Percentiles rank a stretch among this genome's conserved stretches.
Conservation (phyloP, 2,797 vertebrate species). For the Halcyon chelicuti region DNA sequence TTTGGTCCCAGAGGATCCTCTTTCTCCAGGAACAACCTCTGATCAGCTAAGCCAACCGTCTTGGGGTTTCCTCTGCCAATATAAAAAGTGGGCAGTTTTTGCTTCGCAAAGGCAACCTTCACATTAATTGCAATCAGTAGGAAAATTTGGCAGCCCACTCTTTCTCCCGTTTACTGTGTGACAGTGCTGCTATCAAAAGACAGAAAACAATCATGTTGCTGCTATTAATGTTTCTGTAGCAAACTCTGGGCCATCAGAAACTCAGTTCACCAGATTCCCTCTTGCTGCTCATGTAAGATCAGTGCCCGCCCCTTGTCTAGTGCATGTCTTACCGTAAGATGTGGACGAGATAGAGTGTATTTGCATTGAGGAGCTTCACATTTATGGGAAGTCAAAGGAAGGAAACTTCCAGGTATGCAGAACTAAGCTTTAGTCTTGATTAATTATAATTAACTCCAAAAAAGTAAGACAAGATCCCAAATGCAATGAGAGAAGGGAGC, state of each 20-base stretch:
- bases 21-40: neutral
- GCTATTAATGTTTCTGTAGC: neutral
- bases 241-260: neutral
- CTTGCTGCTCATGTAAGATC: neutral
- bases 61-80: neutral
- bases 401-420: neutral
- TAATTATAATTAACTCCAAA: neutral
- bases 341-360: neutral
- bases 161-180: neutral
- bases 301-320: neutral
- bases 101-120: neutral
- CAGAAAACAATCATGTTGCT: neutral
- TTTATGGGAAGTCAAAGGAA: neutral
- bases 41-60: neutral
- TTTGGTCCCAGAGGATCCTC: neutral
- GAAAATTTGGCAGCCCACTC: neutral
- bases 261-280: neutral
- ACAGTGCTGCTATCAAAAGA: neutral
- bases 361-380: neutral
- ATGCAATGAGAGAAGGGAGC: neutral
- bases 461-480: neutral
- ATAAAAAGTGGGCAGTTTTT: neutral
- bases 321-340: neutral
- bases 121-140: neutral
- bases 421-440: neutral